Evolutionary conservation across 2,113 vertebrate genomes (phyloP), one percentile per base, ranked within the genome.

Genomic region (Aspidoscelis tigris): DNA sequence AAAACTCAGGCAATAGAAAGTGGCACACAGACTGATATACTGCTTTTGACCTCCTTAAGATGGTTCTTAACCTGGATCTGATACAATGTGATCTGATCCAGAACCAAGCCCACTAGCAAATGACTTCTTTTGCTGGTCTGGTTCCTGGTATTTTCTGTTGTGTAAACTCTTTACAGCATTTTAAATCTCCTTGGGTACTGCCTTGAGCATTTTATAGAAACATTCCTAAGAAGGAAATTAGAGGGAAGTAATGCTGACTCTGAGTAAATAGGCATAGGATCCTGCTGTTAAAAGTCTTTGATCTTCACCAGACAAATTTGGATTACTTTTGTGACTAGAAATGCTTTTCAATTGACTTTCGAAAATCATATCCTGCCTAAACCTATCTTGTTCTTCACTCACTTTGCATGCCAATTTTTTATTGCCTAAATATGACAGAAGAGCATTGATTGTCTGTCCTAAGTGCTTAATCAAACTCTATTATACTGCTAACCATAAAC

Each of bases 391-490:
- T 77, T 93, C 90, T 83, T 74, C 74, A 74, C 69, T 90, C 68
- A 47, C 80, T 90, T 72, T 89, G 84, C 16, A 21, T 87, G 81
- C 50, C 70, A 68, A 41, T 86, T 89, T 95, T 94, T 95, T 87
- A 91, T 90, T 94, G 86, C 91, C 77, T 90, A 95, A 94, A 95
- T 95, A 94, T 95, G 93, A 95, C 90, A 94, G 90, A 90, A 84
- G 78, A 55, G n/a, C 91, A 95, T 95, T 90, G 93, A 95, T 94
- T 87, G 81, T 6, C 77, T 89, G 78, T 86, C 84, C 86, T 93
- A 94, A 94, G 88, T 93, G 92, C 81, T 95, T 96, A 94, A 96
- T 96, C 95, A 96, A 96, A 95, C 83, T 93, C 92, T 90, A 87
- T 94, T 94, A 95, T 90, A 81, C 65, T 80, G 74, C 69, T 93